Base-by-base conservation (phyloP, 2,113 vertebrate species). In the Passer montanus region DNA sequence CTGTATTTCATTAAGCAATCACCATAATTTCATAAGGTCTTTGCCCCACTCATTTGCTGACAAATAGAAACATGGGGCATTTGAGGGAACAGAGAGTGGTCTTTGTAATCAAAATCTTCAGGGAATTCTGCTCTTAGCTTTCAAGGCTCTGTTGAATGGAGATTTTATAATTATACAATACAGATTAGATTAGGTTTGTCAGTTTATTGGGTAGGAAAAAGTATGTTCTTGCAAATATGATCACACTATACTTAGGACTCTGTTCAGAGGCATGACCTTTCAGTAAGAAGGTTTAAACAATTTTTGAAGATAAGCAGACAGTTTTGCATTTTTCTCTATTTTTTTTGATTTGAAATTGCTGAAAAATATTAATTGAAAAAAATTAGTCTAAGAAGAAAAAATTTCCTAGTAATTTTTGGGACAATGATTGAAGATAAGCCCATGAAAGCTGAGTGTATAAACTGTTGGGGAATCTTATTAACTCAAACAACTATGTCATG, bases 1-100 rank as follows among this genome's bases (percentile, higher is more conserved):
- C 62, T 93, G 49, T 76, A 49, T 85, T 91, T 93, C 69, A 72
- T 94, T 85, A 78, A 56, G 70, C 44, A 91, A 95, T 89, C 26
- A 20, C 19, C 8, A 41, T 55, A 35, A 87, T 79, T 89, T 95
- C 81, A 43, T 53, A 82, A 79, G 49, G 14, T 91, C 67, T 78
- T 87, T 95, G 64, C 60, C 55, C 24, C 64, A 70, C 39, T 93
- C 2, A 3, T 90, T 84, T 77, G 72, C 64, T 84, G 46, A 81
- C 33, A 92, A 83, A 89, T 19, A 89, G 49, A 76, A 39, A 58
- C 37, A 33, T 37, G n/a, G 37, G n/a, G n/a, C 62, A 85, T 91
- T 69, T 66, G 35, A 86, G 28, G 41, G 62, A 69, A 72, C 18
- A 75, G 56, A 82, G 52, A 72, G 41, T 49, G 20, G 44, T 49